phyloP scores from a whole-genome alignment of 2,113 vertebrate species.

The Mungos mungo region DNA sequence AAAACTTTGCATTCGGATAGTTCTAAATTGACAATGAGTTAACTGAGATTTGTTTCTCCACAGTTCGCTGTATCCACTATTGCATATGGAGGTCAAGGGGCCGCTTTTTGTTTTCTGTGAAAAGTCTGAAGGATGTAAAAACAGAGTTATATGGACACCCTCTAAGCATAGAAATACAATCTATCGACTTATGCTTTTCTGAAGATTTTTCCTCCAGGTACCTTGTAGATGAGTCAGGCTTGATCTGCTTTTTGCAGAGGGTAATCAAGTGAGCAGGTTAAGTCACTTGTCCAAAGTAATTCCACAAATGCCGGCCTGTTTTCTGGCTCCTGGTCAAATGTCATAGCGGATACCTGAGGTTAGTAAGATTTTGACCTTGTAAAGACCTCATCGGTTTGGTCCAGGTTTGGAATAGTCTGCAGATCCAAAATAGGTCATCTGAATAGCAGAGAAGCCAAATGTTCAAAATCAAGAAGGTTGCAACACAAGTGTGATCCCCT shows the following conservation, averaged over 20 bases:
- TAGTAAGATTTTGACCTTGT: not conserved
- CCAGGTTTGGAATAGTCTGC: not conserved
- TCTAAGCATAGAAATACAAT: not conserved
- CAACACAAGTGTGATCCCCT: not conserved
- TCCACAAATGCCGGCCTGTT: fast-evolving
- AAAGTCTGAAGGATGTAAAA: not conserved
- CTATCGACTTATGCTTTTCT: not conserved
- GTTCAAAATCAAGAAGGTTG: not conserved
- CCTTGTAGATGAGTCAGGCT: not conserved
- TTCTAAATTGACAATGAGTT: not conserved
- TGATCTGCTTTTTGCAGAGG: not conserved
- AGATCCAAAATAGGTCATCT: not conserved
- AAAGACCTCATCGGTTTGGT: not conserved
- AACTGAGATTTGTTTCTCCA: not conserved
- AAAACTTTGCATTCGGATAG: not conserved
- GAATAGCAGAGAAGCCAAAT: not conserved
- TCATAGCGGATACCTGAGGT: not conserved
- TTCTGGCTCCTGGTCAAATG: not conserved
- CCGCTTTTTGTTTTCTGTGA: not conserved
- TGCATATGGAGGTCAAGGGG: not conserved
- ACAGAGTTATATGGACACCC: not conserved
- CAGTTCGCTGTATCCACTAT: too few species aligned
- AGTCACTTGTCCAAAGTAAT: not conserved
- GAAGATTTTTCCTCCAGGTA: not conserved
- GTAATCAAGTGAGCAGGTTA: not conserved